These are phyloP conservation scores for Trypoxylon attenuatum DNA, from an alignment of 2,888 invertebrate species.

Conservation along the genomic window DNA sequence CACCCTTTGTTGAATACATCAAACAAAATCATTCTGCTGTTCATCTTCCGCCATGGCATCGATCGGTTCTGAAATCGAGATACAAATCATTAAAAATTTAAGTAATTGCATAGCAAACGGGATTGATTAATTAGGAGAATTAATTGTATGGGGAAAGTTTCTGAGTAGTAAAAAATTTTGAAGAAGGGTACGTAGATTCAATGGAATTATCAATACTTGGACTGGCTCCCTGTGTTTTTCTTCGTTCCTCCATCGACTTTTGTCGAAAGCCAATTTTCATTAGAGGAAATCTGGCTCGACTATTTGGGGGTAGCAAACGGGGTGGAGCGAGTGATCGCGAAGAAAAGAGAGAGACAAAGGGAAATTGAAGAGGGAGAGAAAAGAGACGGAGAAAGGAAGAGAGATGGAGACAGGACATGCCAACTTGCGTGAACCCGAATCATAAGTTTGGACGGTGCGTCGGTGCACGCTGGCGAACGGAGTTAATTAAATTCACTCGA, in stretches of 20 bases:
- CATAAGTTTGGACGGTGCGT: slow-evolving; percentile 56
- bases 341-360: slow-evolving; percentile 28
- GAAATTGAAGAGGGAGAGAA: slow-evolving; percentile 13
- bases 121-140: no score
- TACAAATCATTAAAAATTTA: no score
- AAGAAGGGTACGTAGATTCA: no score
- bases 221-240: not conserved
- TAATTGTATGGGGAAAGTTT: no score
- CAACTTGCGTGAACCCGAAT: slow-evolving; percentile 64
- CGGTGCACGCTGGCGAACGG: slow-evolving; percentile 35
- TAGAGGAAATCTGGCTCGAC: slow-evolving; percentile 55
- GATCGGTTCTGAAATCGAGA: no score
- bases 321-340: slow-evolving; percentile 34
- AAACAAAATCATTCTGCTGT: no score
- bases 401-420: slow-evolving; percentile 57
- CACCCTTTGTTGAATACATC: no score
- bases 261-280: slow-evolving; percentile 64
- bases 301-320: slow-evolving; percentile 36
- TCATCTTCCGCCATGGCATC: no score
- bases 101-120: no score
- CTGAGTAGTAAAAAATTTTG: no score
- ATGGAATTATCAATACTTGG: no score
- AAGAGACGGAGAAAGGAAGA: slow-evolving; percentile 6
- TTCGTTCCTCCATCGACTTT: slow-evolving; percentile 9
- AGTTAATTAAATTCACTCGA: slow-evolving; percentile 69